Percentiles rank a stretch among this genome's conserved stretches.
Conservation (phyloP, 1,140 invertebrate genomes). For the Lasioglossum albipes region DNA sequence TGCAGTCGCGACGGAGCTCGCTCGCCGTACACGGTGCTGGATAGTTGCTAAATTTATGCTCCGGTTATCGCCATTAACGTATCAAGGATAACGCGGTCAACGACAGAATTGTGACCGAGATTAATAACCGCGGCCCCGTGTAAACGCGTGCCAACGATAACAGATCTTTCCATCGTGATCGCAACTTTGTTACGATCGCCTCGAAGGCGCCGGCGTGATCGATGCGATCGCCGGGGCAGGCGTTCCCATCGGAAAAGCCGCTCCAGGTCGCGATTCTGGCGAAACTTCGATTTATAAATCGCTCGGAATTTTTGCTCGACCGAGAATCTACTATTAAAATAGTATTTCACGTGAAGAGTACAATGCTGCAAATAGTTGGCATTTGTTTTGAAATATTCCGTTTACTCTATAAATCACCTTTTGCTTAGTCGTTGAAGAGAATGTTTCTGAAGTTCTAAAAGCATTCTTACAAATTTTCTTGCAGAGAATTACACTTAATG, state of each 20-base stretch:
- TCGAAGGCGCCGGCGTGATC: neutral
- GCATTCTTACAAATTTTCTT: no score
- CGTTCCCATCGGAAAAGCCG: constrained; percentile 19
- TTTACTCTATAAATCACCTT: no score
- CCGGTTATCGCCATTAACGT: constrained; percentile 29
- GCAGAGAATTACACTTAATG: no score
- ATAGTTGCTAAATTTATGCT: constrained; percentile 49
- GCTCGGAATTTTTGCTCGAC: no score
- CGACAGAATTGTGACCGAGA: constrained; percentile 34
- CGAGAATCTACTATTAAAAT: no score
- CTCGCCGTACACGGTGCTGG: neutral
- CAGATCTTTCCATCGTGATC: neutral
- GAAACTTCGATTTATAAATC: neutral
- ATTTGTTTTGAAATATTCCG: no score
- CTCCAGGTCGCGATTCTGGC: neutral
- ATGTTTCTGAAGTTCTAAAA: no score
- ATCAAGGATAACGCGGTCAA: constrained; percentile 34
- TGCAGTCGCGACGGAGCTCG: constrained; percentile 18
- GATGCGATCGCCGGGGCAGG: neutral
- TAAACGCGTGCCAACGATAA: constrained; percentile 11
- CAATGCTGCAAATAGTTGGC: no score
- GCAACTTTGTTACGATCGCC: constrained; percentile 3
- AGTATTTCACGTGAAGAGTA: no score
- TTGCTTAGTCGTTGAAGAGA: no score
- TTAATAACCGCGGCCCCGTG: constrained; percentile 30